Conservation (phyloP, 1,140 invertebrate species). For the Zaprionus taronus region DNA sequence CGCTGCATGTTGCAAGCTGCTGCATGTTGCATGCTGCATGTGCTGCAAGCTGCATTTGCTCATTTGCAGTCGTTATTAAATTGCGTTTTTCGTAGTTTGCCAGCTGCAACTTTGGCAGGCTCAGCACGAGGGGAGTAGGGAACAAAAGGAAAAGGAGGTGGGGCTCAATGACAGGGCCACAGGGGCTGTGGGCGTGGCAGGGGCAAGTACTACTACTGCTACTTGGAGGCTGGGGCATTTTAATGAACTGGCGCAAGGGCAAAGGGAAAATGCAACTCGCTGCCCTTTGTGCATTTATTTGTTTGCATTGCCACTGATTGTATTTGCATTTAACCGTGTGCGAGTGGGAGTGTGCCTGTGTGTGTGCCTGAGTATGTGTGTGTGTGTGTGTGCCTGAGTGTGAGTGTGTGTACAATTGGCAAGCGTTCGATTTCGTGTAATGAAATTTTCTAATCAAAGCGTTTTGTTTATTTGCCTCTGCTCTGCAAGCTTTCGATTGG, state of each 20-base stretch:
- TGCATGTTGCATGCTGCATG: conserved; percentile 4
- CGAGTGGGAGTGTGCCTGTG: conserved; percentile 29
- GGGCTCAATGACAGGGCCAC: background rate
- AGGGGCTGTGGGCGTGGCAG: conserved; percentile 2
- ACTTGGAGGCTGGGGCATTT: conserved; percentile 46
- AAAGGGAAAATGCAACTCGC: conserved; percentile 30
- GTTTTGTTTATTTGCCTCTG: conserved; percentile 77
- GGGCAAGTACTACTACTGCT: background rate
- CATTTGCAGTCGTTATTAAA: conserved; percentile 82
- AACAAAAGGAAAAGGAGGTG: too few species aligned
- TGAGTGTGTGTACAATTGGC: conserved; percentile 56
- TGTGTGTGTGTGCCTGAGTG: conserved; percentile 19
- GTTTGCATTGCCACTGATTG: conserved; percentile 80
- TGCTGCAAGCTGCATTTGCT: conserved; percentile 59
- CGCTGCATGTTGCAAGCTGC: background rate
- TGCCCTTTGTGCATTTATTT: conserved; percentile 79
- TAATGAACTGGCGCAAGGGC: conserved; percentile 77
- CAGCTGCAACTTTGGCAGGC: conserved; percentile 6
- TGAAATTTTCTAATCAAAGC: conserved; percentile 83
- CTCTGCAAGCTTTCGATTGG: conserved; percentile 50
- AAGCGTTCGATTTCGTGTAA: conserved; percentile 80
- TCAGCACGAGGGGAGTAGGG: background rate
- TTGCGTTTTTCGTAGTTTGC: conserved; percentile 63
- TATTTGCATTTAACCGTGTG: conserved; percentile 65
- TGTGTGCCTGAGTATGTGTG: conserved; percentile 6